Evolutionary conservation across 2,888 invertebrate genomes (phyloP).

Genomic region (Aporophyla nigra): DNA sequence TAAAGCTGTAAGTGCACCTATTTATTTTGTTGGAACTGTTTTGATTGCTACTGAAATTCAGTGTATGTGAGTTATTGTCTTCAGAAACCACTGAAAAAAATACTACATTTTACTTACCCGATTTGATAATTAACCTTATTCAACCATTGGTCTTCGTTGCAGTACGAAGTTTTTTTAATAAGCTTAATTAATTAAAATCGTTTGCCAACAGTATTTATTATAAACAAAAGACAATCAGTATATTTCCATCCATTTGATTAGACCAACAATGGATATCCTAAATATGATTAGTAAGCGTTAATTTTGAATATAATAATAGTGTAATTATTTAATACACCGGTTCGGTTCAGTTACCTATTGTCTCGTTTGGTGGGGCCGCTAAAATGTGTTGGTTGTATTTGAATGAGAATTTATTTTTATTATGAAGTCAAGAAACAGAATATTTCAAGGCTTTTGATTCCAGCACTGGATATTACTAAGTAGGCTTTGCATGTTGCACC

Average conservation of each 20-base stretch:
- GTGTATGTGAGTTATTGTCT: too few relatives aligned
- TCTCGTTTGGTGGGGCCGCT: slow-evolving; percentile 41
- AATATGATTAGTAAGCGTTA: slow-evolving; percentile 66
- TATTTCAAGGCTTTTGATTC: neutral
- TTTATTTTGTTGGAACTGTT: too few relatives aligned
- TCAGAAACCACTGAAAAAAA: neutral
- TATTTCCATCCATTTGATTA: slow-evolving; percentile 44
- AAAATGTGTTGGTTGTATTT: slow-evolving; percentile 34
- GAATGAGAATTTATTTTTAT: neutral
- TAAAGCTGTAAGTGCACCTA: too few relatives aligned
- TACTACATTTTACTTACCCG: too few relatives aligned
- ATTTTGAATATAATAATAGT: slow-evolving; percentile 64
- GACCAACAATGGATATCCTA: slow-evolving; percentile 56
- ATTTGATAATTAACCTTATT: too few relatives aligned
- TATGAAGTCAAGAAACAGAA: neutral
- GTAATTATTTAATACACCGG: slow-evolving; percentile 62
- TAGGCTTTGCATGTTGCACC: too few relatives aligned
- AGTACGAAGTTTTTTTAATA: neutral
- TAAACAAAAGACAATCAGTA: slow-evolving; percentile 62
- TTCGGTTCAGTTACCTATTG: slow-evolving; percentile 59
- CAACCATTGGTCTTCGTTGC: neutral
- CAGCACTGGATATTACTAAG: too few relatives aligned
- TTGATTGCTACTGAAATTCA: too few relatives aligned
- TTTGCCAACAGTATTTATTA: neutral
- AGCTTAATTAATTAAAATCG: neutral